These are phyloP conservation scores for Cartodere bifasciata DNA, from an alignment of 2,888 invertebrate species.

Conservation along the genomic window DNA sequence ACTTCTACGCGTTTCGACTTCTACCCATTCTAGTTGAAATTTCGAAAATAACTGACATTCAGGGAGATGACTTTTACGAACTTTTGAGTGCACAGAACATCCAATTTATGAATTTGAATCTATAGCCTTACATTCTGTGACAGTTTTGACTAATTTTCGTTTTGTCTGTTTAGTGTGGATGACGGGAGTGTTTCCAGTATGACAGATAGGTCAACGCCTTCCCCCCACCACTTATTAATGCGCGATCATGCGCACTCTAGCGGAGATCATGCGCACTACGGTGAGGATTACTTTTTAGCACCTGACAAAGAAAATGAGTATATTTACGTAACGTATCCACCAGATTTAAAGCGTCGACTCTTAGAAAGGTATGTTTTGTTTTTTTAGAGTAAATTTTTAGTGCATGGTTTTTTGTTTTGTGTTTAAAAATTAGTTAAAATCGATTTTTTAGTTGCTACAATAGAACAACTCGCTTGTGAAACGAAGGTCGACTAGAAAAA, in stretches of 20 bases:
- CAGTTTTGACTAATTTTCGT: too few relatives aligned
- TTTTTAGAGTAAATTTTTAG: slow-evolving; percentile 33
- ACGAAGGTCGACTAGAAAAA: too few relatives aligned
- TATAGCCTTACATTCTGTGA: too few relatives aligned
- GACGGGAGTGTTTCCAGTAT: slow-evolving; percentile 55
- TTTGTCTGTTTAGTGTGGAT: too few relatives aligned
- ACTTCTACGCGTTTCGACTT: too few relatives aligned
- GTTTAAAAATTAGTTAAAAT: slow-evolving; percentile 6
- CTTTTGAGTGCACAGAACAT: too few relatives aligned
- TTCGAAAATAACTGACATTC: too few relatives aligned
- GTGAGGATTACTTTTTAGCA: slow-evolving; percentile 35
- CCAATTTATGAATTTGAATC: too few relatives aligned
- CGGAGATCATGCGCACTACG: slow-evolving; percentile 31
- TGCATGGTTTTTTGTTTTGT: slow-evolving; percentile 24
- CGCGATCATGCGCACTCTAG: slow-evolving; percentile 27
- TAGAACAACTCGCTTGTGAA: slow-evolving; percentile 66
- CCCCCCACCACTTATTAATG: slow-evolving; percentile 45
- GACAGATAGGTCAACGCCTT: slow-evolving; percentile 54
- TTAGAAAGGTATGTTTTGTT: slow-evolving; percentile 56
- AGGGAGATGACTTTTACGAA: too few relatives aligned
- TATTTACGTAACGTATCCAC: slow-evolving; percentile 80
- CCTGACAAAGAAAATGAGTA: slow-evolving; percentile 55
- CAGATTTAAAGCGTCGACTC: slow-evolving; percentile 69
- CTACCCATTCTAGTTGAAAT: too few relatives aligned
- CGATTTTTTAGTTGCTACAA: slow-evolving; percentile 59